Base-by-base conservation (phyloP, 2,797 vertebrate genomes). In the Phrynocephalus guinanensis region DNA sequence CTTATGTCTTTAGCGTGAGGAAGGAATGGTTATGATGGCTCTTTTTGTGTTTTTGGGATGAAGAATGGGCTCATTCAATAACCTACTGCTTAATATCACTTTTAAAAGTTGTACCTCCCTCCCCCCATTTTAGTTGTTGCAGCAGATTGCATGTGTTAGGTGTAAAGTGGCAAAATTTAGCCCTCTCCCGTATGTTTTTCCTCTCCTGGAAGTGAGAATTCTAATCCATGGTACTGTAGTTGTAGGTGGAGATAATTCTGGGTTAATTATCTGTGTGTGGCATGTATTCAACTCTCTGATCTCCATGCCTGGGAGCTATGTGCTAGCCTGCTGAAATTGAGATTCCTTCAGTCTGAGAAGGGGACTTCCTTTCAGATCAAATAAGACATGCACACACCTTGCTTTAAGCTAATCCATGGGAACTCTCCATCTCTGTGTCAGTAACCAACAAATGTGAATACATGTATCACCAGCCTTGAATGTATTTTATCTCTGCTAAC, bases 221-320 rank as follows among this genome's bases (percentile, higher is more conserved):
- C 66, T 18, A 56, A 38, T 20, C 30, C 10, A 16, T 5, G 16
- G 30, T 33, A 44, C 38, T 44, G 38, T 44, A 80, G 67, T 60
- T 20, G 52, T 24, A 26, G 78, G 18, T 79, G 56, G n/a, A 56
- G 30, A 30, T 72, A 60, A 60, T 79, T 86, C 24, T 79, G 68
- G 16, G 68, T 79, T 86, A 60, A 70, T 86, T 56, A 78, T 72
- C 52, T 72, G 24, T 86, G 68, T 71, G 24, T 80, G 77, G 67
- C 28, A 80, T 80, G 77, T 44, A 60, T 79, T 72, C 50, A 44
- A 3, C 50, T 60, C 66, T 79, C 77, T 38, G 5, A n/a, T 80
- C 50, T n/a, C 20, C 24, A 15, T 80, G 77, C 67, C 50, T 80
- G 28, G 33, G 30, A 80, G 85, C 52, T 60, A 80, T 71, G 16